Percentiles rank a stretch among this genome's conserved stretches.
phyloP scores from a whole-genome alignment of 2,888 invertebrate species.

The Drymonia ruficornis region DNA sequence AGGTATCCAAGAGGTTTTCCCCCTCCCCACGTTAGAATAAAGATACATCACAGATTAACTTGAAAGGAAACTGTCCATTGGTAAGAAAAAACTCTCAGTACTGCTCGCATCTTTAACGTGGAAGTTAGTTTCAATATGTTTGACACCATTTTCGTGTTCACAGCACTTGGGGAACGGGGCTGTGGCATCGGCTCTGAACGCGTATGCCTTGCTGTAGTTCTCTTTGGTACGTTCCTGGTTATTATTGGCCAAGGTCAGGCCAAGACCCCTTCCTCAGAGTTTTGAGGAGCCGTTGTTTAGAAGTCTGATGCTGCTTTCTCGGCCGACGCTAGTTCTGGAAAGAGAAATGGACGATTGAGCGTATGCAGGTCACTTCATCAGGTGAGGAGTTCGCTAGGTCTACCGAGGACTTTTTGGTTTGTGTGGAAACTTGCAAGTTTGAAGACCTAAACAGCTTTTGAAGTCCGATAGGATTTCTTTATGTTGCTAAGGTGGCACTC shows the following conservation, averaged over 20 bases:
- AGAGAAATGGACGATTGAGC: background rate
- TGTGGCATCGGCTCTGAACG: slow-evolving; percentile 54
- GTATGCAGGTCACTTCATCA: too few relatives aligned
- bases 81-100: slow-evolving; percentile 67
- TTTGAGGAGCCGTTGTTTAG: slow-evolving; percentile 77
- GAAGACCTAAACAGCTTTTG: too few relatives aligned
- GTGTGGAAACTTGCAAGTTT: too few relatives aligned
- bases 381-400: too few relatives aligned
- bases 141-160: slow-evolving; percentile 63
- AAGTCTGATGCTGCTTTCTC: slow-evolving; percentile 75
- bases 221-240: slow-evolving; percentile 63
- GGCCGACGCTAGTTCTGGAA: slow-evolving; percentile 70
- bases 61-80: slow-evolving; percentile 50
- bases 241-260: slow-evolving; percentile 63
- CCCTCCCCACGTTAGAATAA: too few relatives aligned
- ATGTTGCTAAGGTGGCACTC: too few relatives aligned
- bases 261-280: slow-evolving; percentile 70
- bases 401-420: too few relatives aligned
- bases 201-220: slow-evolving; percentile 66
- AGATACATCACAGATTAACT: slow-evolving; percentile 22
- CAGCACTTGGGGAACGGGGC: slow-evolving; percentile 77
- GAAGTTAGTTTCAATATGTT: slow-evolving; percentile 42
- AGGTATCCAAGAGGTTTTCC: too few relatives aligned
- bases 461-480: too few relatives aligned
- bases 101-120: slow-evolving; percentile 58